phyloP scores from a whole-genome alignment of 2,113 vertebrate genomes.

The Embiotoca jacksoni region DNA sequence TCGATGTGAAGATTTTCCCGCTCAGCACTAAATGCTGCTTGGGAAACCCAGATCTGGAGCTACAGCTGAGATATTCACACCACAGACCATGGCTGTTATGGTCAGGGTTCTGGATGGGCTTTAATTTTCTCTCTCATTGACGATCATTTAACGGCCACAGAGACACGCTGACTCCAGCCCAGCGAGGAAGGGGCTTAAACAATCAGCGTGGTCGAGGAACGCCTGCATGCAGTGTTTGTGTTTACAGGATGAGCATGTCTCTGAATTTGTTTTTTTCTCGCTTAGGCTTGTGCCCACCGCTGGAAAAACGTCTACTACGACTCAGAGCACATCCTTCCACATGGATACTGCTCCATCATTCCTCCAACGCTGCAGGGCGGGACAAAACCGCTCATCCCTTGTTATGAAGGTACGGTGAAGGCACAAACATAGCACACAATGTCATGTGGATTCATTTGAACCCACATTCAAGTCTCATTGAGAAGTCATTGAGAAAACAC shows the following conservation, averaged over 20 bases:
- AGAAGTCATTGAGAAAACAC: no score
- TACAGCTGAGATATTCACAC: conserved; percentile 69
- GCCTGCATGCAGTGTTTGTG: conserved; percentile 39
- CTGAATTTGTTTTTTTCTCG: conserved; percentile 40
- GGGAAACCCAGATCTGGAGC: conserved; percentile 39
- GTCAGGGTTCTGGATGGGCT: conserved; percentile 59
- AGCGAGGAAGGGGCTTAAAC: conserved; percentile 30
- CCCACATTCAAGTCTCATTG: background rate
- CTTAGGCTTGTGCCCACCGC: conserved; percentile 95
- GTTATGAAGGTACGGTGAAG: conserved; percentile 92
- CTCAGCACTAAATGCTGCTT: conserved; percentile 37
- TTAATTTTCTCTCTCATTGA: conserved; percentile 65
- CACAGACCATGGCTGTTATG: conserved; percentile 74
- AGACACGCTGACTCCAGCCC: conserved; percentile 71
- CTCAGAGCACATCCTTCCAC: conserved; percentile 92
- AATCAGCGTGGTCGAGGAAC: conserved; percentile 6
- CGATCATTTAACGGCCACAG: conserved; percentile 68
- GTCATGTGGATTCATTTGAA: background rate
- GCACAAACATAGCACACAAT: background rate
- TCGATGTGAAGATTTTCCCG: conserved; percentile 21
- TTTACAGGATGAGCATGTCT: conserved; percentile 32
- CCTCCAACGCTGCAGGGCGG: conserved; percentile 89
- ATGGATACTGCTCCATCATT: conserved; percentile 96
- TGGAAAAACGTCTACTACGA: conserved; percentile 99
- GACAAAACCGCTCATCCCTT: conserved; percentile 90